Percentiles rank a stretch among this genome's conserved stretches.
These are phyloP conservation scores for Geophilus truncorum DNA, from an alignment of 2,888 invertebrate species.

Conservation along the genomic window DNA sequence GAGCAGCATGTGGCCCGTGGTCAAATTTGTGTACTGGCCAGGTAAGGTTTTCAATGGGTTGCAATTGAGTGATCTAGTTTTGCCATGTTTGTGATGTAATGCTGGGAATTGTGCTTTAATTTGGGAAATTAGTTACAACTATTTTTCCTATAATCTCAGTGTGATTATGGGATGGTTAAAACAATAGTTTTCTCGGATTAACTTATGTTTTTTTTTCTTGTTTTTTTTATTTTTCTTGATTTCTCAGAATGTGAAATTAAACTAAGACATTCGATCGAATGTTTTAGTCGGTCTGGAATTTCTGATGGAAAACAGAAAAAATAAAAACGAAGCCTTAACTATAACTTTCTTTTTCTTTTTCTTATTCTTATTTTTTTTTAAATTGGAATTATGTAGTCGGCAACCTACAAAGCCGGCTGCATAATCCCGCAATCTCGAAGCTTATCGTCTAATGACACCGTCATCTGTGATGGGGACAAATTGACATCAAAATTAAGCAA, in stretches of 20 bases:
- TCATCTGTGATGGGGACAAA: background rate
- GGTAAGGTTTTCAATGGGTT: slow-evolving; percentile 28
- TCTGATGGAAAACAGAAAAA: too few species aligned
- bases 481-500: background rate
- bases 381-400: background rate
- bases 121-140: too few species aligned
- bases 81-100: background rate
- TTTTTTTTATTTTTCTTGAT: too few species aligned
- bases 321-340: background rate
- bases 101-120: background rate
- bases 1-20: slow-evolving; percentile 4
- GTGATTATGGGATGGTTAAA: too few species aligned
- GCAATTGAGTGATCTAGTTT: background rate
- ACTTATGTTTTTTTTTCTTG: too few species aligned
- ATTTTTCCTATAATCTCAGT: too few species aligned
- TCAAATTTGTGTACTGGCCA: slow-evolving; percentile 30
- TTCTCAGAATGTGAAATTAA: too few species aligned
- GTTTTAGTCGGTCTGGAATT: too few species aligned
- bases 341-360: background rate
- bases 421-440: background rate
- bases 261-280: too few species aligned
- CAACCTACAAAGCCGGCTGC: background rate
- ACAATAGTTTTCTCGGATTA: too few species aligned
- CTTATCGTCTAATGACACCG: background rate
- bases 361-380: too few species aligned